These are phyloP conservation scores for Didymodactylos carnosus DNA, from an alignment of 2,888 invertebrate species.

Conservation along the genomic window DNA sequence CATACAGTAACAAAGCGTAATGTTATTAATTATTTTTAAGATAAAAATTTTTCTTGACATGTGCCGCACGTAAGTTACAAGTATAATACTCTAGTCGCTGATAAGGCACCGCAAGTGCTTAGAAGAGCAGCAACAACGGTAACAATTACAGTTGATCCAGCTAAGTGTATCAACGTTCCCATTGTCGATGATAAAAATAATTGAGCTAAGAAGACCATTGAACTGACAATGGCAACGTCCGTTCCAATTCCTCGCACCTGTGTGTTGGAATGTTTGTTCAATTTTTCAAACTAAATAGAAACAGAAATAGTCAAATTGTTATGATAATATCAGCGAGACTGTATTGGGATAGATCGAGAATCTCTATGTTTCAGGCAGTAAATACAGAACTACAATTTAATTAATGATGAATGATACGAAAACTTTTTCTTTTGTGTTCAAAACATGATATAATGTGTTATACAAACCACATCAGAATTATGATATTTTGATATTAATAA, in stretches of 20 bases:
- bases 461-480: conserved; percentile 57
- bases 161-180: conserved; percentile 43
- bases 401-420: no score
- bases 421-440: no score
- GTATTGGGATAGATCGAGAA: no score
- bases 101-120: conserved; percentile 60
- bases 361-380: no score
- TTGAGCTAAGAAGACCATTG: conserved; percentile 86
- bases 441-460: not conserved
- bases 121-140: conserved; percentile 63
- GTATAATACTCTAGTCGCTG: conserved; percentile 70
- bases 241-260: conserved; percentile 64
- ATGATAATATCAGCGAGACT: no score
- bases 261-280: not conserved
- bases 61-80: no score
- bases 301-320: not conserved
- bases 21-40: no score
- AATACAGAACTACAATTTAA: no score
- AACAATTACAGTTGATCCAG: conserved; percentile 67
- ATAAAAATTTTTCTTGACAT: no score
- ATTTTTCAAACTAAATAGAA: not conserved
- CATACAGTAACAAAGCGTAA: no score
- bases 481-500: conserved; percentile 79
- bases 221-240: conserved; percentile 76
- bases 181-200: conserved; percentile 66